Base-by-base conservation (phyloP, 37 sponge, comb jelly and placozoan genomes). In the Eunapius fragilis region DNA sequence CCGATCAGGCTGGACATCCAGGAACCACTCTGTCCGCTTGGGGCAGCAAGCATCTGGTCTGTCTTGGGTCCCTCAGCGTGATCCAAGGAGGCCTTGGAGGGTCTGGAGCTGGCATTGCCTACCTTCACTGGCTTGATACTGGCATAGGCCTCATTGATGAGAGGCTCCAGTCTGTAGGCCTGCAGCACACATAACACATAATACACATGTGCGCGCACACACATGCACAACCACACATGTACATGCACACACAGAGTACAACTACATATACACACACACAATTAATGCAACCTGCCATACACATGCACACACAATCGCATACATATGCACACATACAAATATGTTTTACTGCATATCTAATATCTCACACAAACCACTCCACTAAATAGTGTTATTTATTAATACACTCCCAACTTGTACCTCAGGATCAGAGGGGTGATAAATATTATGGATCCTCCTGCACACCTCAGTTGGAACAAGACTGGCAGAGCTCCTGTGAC, bases 101-200 rank as follows among this genome's bases (percentile, higher is more conserved):
- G 90, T 31, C 86, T 91, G 22, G 82, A 78, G 37, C 91, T 67
- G 5, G 96, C 88, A 67, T 25, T 85, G 78, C 91, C 96, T 71
- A 97, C 30, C 24, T 81, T 87, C 17, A 97, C 89, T 67, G 95
- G 97, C 30, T 68, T 82, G 27, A 94, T 67, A 25, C 87, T 77
- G 23, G 89, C 25, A 82, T 96, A 96, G 45, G 83, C n/a, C 10
- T 77, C 76, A 74, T 85, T 90, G 25, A 96, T 36, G 5, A 96
- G 86, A 35, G 97, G 97, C 93, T 96, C 97, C 74, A 93, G 77
- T 34, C 97, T 83, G 69, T 94, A 96, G 17, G 95, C 95, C 96
- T 95, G 86, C 0, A 45, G 41, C 41, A 41, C 47, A 45, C 47
- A 45, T 45, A 4, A 45, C 47, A 45, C 47, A 45, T 9, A 45